Evolutionary conservation across 1,140 invertebrate genomes (phyloP), one percentile per base, ranked within the genome.

Genomic region (Meloidogyne floridensis): DNA sequence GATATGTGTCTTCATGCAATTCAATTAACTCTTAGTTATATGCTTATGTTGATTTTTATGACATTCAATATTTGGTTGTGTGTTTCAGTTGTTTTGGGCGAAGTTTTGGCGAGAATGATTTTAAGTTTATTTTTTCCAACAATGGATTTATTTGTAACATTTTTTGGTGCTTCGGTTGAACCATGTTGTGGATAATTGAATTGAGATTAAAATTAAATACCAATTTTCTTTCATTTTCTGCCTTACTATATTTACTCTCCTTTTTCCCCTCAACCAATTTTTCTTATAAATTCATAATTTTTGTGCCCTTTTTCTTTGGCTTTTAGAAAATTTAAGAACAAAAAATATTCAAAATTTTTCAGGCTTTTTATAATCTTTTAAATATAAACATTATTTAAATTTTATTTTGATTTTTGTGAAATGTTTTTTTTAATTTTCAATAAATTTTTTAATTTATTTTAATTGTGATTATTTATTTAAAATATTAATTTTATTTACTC

Each of bases 11-110:
- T 98, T 7, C 96, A 98, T 90, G 93, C 96, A 80, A 83, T 97
- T 0, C 96, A 98, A 91, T 93, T 97, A 75, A 93, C 94, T 3
- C 90, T 96, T 51, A 95, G 95, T 20, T 98, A 98, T 91, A 93
- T 96, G 86, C 93, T 98, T 20, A 98, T 98, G 96, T 91, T 98
- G 20, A 94, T 98, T 80, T 97, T 98, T 91, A 98, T 98, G 96
- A 98, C 96, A 0, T 98, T 96, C 92, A 98, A 98, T 90, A 93
- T 95, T 20, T 98, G 95, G 94, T 92, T 98, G 20, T 96, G 96
- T 88, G 83, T 95, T 42, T 94, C 94, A 5, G 93, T 97, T n/a
- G 93, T 96, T 0, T 87, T 96, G 7, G 96, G 96, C 3, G 94
- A 95, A 15, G 95, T 93, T 0, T 91, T 94, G 11, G 96, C 96